Evolutionary conservation across 1,140 invertebrate species (phyloP), one percentile per base, ranked within the genome.

Genomic region (Asbolus verrucosus): DNA sequence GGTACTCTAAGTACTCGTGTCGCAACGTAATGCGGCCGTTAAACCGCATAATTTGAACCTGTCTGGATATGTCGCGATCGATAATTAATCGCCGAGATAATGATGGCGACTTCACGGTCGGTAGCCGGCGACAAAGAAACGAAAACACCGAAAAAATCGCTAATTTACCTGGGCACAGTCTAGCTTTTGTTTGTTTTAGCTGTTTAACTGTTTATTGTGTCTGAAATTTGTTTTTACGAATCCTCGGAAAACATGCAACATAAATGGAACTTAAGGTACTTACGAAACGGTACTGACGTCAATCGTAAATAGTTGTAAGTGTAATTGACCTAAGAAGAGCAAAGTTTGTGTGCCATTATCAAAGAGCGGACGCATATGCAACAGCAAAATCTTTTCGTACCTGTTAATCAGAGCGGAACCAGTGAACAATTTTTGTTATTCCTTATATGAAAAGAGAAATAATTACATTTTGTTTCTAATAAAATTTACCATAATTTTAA

Each of bases 241-340:
- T 36, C 27, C 33, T 36, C 11, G 33, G 11, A 36, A 36, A 36
- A 36, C 33, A 5, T 5, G n/a, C 33, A 36, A 36, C 33, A 36
- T 36, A 36, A 36, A 8, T 36, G 2, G 11, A 36, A 11, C 33
- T 8, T 11, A 8, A 30, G 21, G n/a, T 24, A 27, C 19, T 54
- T 54, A 21, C 46, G 46, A 27, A 54, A 54, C 46, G 11, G 8
- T 54, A 11, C 43, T 54, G 46, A 54, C 46, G 46, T 54, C 46
- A 54, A 54, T 54, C 46, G 4, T 50, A 50, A 50, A 50, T 21
- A 18, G 15, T 14, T 27, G 24, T 54, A 54, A 54, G n/a, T 54
- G 46, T 54, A 54, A 54, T 54, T 54, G 46, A 54, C 46, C 46
- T 14, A 54, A 19, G 46, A 54, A 54, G 46, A 54, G 19, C 46